Base-by-base conservation (phyloP, 2,888 invertebrate species). In the Xestia xanthographa region DNA sequence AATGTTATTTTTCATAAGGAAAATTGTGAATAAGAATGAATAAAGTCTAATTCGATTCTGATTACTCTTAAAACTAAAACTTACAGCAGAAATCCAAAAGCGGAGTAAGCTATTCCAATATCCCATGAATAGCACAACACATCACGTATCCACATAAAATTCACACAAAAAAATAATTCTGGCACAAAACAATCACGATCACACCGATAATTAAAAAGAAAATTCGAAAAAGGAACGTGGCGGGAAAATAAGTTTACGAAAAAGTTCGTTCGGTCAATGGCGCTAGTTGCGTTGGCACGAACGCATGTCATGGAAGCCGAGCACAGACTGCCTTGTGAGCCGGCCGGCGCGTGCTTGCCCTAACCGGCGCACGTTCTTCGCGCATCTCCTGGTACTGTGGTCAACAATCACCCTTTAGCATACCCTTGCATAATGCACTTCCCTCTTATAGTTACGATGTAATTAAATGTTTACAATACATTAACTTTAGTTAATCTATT, bases 181-280 rank as follows among this genome's bases (percentile, higher is more conserved):
- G 89, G 89, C 92, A 93, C 93, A 89, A 83, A 90, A 89, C 56
- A 91, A 92, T 82, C 91, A 93, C 92, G 72, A 84, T 80, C 88
- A 89, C 87, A 86, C 87, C 63, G 67, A 73, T 74, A 76, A 74
- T 29, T 22, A 75, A 67, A 77, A 71, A 87, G 66, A 84, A 87
- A 86, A 85, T 87, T 89, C 69, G 41, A 89, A 90, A 87, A 75
- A 82, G 72, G 77, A 88, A 89, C 86, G 91, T 92, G 95, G 96
- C 95, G 95, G 94, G 95, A 95, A 95, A 87, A 87, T 76, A 82
- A 92, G 87, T 89, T 90, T 85, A 90, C 95, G 96, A 92, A 95
- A 96, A 96, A 96, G 96, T 96, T 96, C 94, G 87, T 78, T 80
- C 86, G 85, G 83, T 86, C 86, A 78, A 72, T 79, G 86, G 84